Percentiles rank a stretch among this genome's conserved stretches.
These are phyloP conservation scores for Rhingia rostrata DNA, from an alignment of 2,888 invertebrate species.

Conservation along the genomic window DNA sequence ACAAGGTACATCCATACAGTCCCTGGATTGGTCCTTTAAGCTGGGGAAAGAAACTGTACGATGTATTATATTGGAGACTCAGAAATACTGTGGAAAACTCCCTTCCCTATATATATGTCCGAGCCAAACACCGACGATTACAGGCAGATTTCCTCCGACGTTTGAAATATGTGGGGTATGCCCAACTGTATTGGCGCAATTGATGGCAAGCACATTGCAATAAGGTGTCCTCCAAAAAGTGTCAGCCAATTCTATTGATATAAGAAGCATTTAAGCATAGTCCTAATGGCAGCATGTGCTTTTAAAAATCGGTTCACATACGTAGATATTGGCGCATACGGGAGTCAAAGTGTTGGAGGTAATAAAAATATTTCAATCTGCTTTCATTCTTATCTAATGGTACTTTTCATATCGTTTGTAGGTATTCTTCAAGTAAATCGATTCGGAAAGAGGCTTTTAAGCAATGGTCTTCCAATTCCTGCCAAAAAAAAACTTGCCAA, in stretches of 20 bases:
- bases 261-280: conserved; percentile 46
- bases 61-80: conserved; percentile 41
- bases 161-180: conserved; percentile 44
- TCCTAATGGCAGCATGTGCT: conserved; percentile 62
- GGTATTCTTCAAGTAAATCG: too few relatives aligned
- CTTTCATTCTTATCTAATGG: conserved; percentile 7
- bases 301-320: conserved; percentile 50
- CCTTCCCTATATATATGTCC: conserved; percentile 30
- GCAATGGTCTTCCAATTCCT: conserved; percentile 16
- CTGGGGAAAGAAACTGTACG: conserved; percentile 44
- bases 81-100: conserved; percentile 43
- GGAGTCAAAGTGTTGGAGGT: conserved; percentile 61
- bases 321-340: conserved; percentile 61
- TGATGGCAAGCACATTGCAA: conserved; percentile 39
- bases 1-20: conserved; percentile 39
- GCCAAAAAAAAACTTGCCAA: conserved; percentile 18
- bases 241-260: conserved; percentile 32
- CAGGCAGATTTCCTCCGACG: conserved; percentile 22
- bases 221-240: conserved; percentile 56
- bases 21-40: conserved; percentile 35
- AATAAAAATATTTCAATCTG: neutral
- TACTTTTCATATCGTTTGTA: too few relatives aligned
- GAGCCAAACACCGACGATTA: conserved; percentile 26
- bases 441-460: conserved; percentile 28
- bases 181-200: conserved; percentile 46